Evolutionary conservation across 2,113 vertebrate species (phyloP), one percentile per base, ranked within the genome.

Genomic region (Ornithorhynchus anatinus): DNA sequence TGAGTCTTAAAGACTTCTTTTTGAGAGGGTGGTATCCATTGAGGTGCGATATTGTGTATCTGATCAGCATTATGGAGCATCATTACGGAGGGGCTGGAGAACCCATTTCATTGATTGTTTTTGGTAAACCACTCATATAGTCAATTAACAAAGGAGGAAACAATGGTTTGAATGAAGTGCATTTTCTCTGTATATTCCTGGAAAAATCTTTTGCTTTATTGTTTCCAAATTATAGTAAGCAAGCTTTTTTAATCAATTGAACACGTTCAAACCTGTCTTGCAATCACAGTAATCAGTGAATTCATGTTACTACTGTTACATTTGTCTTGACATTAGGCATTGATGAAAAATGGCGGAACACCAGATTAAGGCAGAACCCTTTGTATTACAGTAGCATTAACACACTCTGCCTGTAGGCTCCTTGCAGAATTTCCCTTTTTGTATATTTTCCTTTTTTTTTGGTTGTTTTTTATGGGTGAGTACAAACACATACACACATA

Each of bases 211-310:
- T 59, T 66, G 42, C 53, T 59, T 63, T 59, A 16, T 50, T 56
- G n/a, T 53, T 80, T 59, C 59, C 72, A 63, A 78, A 83, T 70
- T 80, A 61, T 29, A 68, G 53, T 73, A 47, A 14, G 43, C 14
- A 39, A 25, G 54, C 7, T 22, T 36, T 37, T 67, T 63, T 58
- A 51, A 52, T 63, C 54, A 45, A 48, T 76, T 57, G 72, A 38
- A 19, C 27, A 45, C 45, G 44, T 79, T 82, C 53, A 75, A 15
- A 81, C 22, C 42, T 79, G 58, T 57, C 54, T 69, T 40, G 31
- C 31, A 47, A 58, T 57, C 57, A 40, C 61, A 52, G 61, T 71
- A 81, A 81, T 80, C 65, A 72, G 16, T 62, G 51, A 36, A 78
- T 44, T 76, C 63, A 62, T 57, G 60, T 82, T 72, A n/a, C n/a